These are phyloP conservation scores for Sinelater perroti DNA, from an alignment of 2,888 invertebrate species.

Conservation along the genomic window DNA sequence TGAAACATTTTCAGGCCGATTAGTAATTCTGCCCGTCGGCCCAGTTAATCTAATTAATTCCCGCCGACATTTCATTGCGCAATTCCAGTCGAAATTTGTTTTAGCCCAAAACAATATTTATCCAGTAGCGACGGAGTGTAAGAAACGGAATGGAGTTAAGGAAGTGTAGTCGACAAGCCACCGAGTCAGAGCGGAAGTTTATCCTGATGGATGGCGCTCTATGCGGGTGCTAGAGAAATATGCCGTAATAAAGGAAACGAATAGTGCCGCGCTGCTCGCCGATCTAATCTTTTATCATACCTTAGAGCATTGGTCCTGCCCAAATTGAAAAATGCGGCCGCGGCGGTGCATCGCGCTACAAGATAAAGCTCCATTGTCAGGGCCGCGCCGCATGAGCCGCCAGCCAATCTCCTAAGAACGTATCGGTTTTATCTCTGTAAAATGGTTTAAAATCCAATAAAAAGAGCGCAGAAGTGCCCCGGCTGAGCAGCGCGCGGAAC, in stretches of 20 bases:
- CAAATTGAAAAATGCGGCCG: conserved; percentile 26
- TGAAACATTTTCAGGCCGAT: too few species aligned
- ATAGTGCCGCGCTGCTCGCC: conserved; percentile 21
- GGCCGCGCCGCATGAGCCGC: conserved; percentile 8
- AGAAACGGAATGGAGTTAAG: conserved; percentile 37
- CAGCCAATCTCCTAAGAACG: conserved; percentile 21
- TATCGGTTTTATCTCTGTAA: conserved; percentile 24
- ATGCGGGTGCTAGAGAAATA: conserved; percentile 31
- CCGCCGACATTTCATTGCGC: too few species aligned
- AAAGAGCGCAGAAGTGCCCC: conserved; percentile 25
- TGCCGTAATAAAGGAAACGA: conserved; percentile 34
- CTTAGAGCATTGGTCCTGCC: conserved; percentile 18
- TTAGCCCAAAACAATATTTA: conserved; percentile 24
- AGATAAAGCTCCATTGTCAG: conserved; percentile 14
- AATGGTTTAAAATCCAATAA: conserved; percentile 32
- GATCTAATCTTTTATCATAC: conserved; percentile 30
- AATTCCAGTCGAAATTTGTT: conserved; percentile 20
- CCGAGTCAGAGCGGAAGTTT: conserved; percentile 28
- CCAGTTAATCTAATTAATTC: too few species aligned
- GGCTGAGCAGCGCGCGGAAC: conserved; percentile 5
- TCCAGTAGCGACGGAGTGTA: conserved; percentile 21
- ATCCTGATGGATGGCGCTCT: conserved; percentile 36
- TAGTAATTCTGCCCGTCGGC: too few species aligned
- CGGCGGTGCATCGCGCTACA: background rate
- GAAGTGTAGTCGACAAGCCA: conserved; percentile 30